These are phyloP conservation scores for Drosophila paranaensis DNA, from an alignment of 2,888 invertebrate species.

Conservation along the genomic window DNA sequence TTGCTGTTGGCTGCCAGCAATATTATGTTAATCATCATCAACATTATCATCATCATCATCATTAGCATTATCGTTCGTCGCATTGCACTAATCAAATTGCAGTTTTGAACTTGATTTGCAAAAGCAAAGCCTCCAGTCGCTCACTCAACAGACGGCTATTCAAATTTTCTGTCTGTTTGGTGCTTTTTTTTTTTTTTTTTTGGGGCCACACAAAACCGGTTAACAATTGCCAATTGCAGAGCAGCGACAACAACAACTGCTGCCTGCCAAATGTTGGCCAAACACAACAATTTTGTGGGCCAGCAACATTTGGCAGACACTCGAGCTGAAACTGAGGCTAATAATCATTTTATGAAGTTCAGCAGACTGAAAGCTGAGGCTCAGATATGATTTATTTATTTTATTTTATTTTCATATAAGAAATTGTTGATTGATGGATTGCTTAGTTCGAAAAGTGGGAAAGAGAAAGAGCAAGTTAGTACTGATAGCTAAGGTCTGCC, in stretches of 20 bases:
- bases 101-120: constrained; percentile 66
- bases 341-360: background rate
- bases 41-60: constrained; percentile 5
- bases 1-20: constrained; percentile 31
- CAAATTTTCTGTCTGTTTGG: constrained; percentile 20
- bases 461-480: too few species aligned
- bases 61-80: constrained; percentile 8
- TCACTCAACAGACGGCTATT: constrained; percentile 8
- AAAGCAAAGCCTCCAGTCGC: constrained; percentile 14
- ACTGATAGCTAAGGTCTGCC: too few species aligned
- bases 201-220: constrained; percentile 44
- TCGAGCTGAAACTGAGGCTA: background rate
- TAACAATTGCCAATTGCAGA: constrained; percentile 29
- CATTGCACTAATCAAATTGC: constrained; percentile 57
- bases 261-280: constrained; percentile 15
- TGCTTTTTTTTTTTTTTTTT: constrained; percentile 1
- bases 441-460: too few species aligned
- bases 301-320: constrained; percentile 17
- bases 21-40: background rate
- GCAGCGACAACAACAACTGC: constrained; percentile 6
- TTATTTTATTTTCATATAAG: too few species aligned
- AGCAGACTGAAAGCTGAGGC: background rate
- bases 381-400: background rate
- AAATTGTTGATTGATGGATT: background rate
- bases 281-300: constrained; percentile 18